Evolutionary conservation across 2,113 vertebrate species (phyloP).

Genomic region (Equus quagga): DNA sequence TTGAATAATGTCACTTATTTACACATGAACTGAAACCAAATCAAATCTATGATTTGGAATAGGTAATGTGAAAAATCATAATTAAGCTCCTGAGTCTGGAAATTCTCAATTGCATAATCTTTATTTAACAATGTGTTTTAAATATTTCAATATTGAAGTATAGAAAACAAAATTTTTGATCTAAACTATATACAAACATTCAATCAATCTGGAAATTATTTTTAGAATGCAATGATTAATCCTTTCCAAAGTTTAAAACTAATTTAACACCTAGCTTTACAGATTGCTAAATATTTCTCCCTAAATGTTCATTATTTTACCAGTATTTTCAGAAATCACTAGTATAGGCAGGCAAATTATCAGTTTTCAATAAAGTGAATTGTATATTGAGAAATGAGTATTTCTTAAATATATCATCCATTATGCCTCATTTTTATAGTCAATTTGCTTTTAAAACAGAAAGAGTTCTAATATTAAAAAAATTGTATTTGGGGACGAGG

Average conservation of each 20-base stretch:
- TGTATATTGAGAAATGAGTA: background rate
- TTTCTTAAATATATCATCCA: constrained; percentile 41
- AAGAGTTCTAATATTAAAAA: background rate
- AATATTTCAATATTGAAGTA: constrained; percentile 26
- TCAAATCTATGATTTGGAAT: constrained; percentile 42
- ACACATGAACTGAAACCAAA: background rate
- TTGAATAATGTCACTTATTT: constrained; percentile 43
- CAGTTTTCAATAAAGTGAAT: background rate
- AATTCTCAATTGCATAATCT: constrained; percentile 22
- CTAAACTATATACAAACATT: constrained; percentile 48
- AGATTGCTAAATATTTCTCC: constrained; percentile 23
- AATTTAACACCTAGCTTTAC: background rate
- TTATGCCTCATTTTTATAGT: constrained; percentile 4
- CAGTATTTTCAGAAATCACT: constrained; percentile 55
- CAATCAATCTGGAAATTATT: constrained; percentile 28
- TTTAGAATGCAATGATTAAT: constrained; percentile 39
- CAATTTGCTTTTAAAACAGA: constrained; percentile 47
- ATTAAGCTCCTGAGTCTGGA: constrained; percentile 56
- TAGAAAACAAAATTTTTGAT: constrained; percentile 24
- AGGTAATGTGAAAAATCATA: constrained; percentile 60
- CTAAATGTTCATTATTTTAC: constrained; percentile 24
- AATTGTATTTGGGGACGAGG: background rate
- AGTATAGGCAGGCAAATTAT: background rate
- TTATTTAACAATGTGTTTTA: constrained; percentile 49
- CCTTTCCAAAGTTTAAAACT: constrained; percentile 20